These are phyloP conservation scores for Andrena bucephala DNA, from an alignment of 2,888 invertebrate species.

Conservation along the genomic window DNA sequence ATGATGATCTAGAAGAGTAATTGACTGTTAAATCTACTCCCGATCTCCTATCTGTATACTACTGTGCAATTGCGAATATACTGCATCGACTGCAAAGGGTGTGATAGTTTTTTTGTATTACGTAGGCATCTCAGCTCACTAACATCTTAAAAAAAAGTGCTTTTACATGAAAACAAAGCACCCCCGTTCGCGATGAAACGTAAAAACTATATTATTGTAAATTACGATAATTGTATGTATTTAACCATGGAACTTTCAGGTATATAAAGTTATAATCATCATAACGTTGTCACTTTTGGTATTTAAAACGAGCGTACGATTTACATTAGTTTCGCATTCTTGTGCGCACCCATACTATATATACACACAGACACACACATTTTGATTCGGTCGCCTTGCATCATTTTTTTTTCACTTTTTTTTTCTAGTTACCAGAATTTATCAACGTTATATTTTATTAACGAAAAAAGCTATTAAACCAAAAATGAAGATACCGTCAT, in stretches of 20 bases:
- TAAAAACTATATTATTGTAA: conserved; percentile 63
- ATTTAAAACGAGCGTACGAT: conserved; percentile 56
- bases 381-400: conserved; percentile 57
- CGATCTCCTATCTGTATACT: conserved; percentile 72
- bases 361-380: conserved; percentile 27
- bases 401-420: conserved; percentile 16
- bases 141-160: conserved; percentile 61
- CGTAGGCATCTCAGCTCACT: conserved; percentile 65
- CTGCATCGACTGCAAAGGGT: conserved; percentile 70
- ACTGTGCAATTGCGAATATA: conserved; percentile 74
- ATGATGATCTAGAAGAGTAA: conserved; percentile 60
- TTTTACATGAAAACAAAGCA: conserved; percentile 64
- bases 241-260: conserved; percentile 63
- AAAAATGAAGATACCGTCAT: conserved; percentile 54
- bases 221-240: conserved; percentile 67
- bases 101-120: conserved; percentile 69
- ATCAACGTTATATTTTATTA: conserved; percentile 61
- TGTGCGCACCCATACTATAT: conserved; percentile 55
- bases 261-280: conserved; percentile 68
- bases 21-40: conserved; percentile 69
- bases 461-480: conserved; percentile 57
- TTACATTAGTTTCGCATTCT: conserved; percentile 54
- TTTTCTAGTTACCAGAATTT: conserved; percentile 56
- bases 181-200: conserved; percentile 58
- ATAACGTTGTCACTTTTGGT: conserved; percentile 68